Percentiles rank a stretch among this genome's conserved stretches.
Conservation (phyloP, 2,113 vertebrate genomes). For the Tautogolabrus adspersus region DNA sequence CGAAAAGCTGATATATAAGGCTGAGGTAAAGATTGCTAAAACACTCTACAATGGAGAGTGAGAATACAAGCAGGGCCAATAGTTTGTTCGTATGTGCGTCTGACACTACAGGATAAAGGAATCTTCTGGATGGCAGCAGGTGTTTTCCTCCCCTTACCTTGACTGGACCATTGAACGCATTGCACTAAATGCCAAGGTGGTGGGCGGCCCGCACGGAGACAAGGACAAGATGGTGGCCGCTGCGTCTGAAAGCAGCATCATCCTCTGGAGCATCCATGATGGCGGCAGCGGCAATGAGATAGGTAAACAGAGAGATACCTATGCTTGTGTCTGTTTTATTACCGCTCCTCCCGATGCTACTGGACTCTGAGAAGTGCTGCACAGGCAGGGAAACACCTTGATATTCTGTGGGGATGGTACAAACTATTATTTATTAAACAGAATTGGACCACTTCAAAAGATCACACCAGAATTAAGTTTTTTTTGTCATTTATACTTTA, state of each 20-base stretch:
- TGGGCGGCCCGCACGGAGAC: conserved; percentile 96
- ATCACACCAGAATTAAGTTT: too few species aligned
- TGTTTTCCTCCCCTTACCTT: conserved; percentile 95
- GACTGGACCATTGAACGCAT: conserved; percentile 95
- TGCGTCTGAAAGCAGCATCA: conserved; percentile 94
- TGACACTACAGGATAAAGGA: conserved; percentile 90
- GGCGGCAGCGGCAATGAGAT: conserved; percentile 96
- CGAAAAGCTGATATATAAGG: neutral
- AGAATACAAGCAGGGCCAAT: too few species aligned
- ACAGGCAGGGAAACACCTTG: neutral
- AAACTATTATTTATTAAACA: neutral
- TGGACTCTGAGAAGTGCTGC: neutral
- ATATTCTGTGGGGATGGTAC: neutral
- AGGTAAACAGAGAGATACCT: conserved; percentile 76
- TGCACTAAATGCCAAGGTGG: conserved; percentile 97
- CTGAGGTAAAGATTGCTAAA: neutral
- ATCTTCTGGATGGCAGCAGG: conserved; percentile 97
- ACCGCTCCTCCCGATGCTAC: neutral
- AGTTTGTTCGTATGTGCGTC: neutral
- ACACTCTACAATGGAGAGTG: neutral
- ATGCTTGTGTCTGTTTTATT: neutral
- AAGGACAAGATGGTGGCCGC: conserved; percentile 99
- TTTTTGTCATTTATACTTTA: too few species aligned
- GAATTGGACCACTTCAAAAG: neutral
- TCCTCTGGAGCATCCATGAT: conserved; percentile 97